Evolutionary conservation across 2,797 vertebrate species (phyloP), one percentile per base, ranked within the genome.

Genomic region (Sebastes minor): DNA sequence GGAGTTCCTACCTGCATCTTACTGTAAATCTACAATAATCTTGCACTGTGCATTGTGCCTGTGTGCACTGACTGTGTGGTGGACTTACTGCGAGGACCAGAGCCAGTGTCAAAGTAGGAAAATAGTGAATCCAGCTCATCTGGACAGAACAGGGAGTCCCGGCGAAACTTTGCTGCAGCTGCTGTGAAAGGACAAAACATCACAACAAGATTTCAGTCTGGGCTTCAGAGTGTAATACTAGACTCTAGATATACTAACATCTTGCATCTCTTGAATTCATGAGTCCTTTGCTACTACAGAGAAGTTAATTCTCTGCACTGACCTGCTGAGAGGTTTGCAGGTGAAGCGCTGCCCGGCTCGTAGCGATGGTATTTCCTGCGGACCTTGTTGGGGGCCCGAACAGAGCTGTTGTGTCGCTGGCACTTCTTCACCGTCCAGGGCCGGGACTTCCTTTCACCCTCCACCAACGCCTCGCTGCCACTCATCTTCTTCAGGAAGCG

Each of bases 121-220:
- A 99, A 99, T 10, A 99, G 96, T 0, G 97, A 98, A 90, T 99
- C 98, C 80, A 99, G 95, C 91, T 99, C 98, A 0, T 99, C 98
- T 0, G 98, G 98, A 91, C 98, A 99, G 94, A 99, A 99, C 25
- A 99, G 94, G 1, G 98, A 99, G 66, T 99, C 98, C 6, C 98
- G 95, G 1, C 97, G 97, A 81, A 97, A 96, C 91, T 98, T 98
- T 85, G 97, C 82, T 0, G 96, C 96, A 11, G 97, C 96, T 5
- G 96, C 97, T 95, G 92, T 71, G 76, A 6, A 65, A 35, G 1
- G 14, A 82, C 42, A 78, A 59, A 75, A 74, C 2, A 72, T 9
- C n/a, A 72, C 22, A 74, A 25, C 9, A 61, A 38, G 11, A 73
- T 32, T 63, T 69, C 32, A 81, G 46, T 35, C 16, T 16, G 12